A percentile compares a stretch with the other conserved stretches of the same genome.
Evolutionary conservation across 2,888 invertebrate genomes (phyloP).

Genomic region (Apamea anceps): DNA sequence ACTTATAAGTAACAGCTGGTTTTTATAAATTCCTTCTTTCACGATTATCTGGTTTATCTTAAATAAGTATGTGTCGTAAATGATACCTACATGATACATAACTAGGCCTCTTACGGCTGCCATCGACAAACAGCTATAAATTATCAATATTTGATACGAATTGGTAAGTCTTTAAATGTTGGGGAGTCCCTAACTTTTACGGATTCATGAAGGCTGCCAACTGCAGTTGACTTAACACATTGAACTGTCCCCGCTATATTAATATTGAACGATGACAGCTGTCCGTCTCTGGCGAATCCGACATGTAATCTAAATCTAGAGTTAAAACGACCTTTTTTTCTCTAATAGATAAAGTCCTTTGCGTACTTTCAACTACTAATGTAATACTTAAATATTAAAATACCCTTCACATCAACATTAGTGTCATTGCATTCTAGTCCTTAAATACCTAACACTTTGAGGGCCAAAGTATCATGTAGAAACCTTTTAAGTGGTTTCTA

Average conservation of each 20-base stretch:
- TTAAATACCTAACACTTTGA: conserved; percentile 40
- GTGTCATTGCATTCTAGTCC: conserved; percentile 48
- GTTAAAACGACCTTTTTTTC: conserved; percentile 63
- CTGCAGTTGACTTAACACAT: conserved; percentile 11
- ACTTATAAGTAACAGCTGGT: conserved; percentile 59
- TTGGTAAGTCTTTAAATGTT: conserved; percentile 7
- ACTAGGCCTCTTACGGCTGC: conserved; percentile 69
- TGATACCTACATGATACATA: conserved; percentile 71
- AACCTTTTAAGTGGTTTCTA: conserved; percentile 44
- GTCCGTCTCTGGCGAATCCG: conserved; percentile 40
- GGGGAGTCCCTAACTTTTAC: not conserved
- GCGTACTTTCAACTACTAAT: conserved; percentile 56
- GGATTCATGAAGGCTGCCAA: conserved; percentile 11
- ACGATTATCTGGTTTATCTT: conserved; percentile 74
- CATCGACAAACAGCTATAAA: conserved; percentile 38
- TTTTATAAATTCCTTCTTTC: conserved; percentile 82
- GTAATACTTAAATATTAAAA: conserved; percentile 48
- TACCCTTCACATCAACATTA: conserved; percentile 57
- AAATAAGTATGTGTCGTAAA: conserved; percentile 61
- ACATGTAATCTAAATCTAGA: conserved; percentile 55
- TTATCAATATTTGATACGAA: conserved; percentile 12
- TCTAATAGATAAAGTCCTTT: conserved; percentile 69
- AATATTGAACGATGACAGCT: conserved; percentile 25
- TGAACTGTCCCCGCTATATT: not conserved
- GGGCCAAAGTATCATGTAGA: conserved; percentile 45